These are phyloP conservation scores for Heliothis virescens DNA, from an alignment of 1,140 invertebrate species.

Conservation along the genomic window DNA sequence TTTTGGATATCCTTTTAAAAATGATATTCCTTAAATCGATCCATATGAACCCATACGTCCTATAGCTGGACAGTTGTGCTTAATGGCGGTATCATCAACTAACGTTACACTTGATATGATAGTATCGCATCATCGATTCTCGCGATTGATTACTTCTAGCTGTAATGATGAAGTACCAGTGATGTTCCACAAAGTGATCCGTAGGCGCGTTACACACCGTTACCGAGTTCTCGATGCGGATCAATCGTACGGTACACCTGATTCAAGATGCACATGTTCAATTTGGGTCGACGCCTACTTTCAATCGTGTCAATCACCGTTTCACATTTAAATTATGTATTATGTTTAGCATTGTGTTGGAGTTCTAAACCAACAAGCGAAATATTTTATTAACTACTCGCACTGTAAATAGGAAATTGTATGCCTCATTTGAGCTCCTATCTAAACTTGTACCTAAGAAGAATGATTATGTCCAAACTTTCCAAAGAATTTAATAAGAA, in stretches of 20 bases:
- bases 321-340: conserved; percentile 28
- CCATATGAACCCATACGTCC: no score
- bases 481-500: neutral
- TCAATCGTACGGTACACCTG: conserved; percentile 69
- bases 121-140: conserved; percentile 11
- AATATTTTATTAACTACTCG: neutral
- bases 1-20: no score
- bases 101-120: conserved; percentile 2
- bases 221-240: conserved; percentile 70
- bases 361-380: conserved; percentile 12
- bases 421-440: no score
- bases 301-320: conserved; percentile 37
- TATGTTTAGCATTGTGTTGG: conserved; percentile 4
- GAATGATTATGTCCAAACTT: no score
- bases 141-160: conserved; percentile 10
- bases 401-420: no score
- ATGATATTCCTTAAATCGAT: neutral
- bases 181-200: conserved; percentile 58
- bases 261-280: conserved; percentile 68
- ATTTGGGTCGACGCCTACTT: conserved; percentile 53
- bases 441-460: no score
- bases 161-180: conserved; percentile 30
- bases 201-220: conserved; percentile 64
- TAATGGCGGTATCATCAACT: neutral
- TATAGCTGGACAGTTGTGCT: neutral